These are phyloP conservation scores for Coendou prehensilis DNA, from an alignment of 2,797 vertebrate species.

Conservation along the genomic window DNA sequence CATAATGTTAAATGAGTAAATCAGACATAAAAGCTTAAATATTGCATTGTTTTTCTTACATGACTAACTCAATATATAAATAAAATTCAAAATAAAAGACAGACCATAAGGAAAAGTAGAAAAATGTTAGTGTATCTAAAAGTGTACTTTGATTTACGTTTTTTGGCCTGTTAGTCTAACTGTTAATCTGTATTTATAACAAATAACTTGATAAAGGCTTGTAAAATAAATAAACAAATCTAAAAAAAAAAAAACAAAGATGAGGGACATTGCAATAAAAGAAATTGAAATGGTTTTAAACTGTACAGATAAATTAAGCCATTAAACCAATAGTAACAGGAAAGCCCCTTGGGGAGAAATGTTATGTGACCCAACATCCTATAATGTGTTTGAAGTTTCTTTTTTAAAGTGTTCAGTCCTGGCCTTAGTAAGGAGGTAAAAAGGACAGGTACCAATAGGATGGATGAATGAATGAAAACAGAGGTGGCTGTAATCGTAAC, in stretches of 20 bases:
- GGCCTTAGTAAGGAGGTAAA: background rate
- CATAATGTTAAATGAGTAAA: background rate
- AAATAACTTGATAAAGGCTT: background rate
- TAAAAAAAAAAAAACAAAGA: background rate
- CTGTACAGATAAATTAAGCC: conserved; percentile 29
- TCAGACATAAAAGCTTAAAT: background rate
- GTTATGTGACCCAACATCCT: background rate
- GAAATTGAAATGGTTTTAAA: conserved; percentile 37
- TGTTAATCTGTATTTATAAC: background rate
- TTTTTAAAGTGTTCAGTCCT: background rate
- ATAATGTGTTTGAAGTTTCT: conserved; percentile 19
- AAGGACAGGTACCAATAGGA: background rate
- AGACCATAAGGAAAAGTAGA: background rate
- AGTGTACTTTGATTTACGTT: background rate
- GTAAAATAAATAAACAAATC: background rate
- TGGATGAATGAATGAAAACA: background rate
- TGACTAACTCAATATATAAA: background rate
- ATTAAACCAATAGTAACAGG: conserved; percentile 47
- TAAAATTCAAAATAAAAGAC: background rate
- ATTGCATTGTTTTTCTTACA: background rate
- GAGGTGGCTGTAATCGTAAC: background rate
- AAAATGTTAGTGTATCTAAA: background rate
- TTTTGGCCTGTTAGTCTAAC: background rate
- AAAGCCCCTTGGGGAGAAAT: background rate
- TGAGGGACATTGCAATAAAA: background rate